phyloP scores from a whole-genome alignment of 2,113 vertebrate genomes.

The Sialia sialis region DNA sequence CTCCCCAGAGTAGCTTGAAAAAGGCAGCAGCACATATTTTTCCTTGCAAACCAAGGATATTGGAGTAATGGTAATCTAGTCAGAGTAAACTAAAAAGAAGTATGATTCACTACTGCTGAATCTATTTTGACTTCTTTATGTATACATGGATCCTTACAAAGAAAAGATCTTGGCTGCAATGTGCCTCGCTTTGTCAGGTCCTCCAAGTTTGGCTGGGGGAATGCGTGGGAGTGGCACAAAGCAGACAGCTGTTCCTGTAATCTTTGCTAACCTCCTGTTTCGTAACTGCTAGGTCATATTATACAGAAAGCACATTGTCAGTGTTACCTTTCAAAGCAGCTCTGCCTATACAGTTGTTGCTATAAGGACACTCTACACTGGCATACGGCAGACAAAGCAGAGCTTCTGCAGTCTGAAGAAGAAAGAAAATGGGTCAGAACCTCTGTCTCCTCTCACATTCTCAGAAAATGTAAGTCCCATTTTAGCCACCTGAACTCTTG shows the following conservation, averaged over 20 bases:
- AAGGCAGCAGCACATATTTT: neutral
- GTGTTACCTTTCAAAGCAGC: slow-evolving; percentile 46
- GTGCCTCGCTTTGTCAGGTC: neutral
- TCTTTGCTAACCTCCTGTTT: slow-evolving; percentile 21
- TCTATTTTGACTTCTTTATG: neutral
- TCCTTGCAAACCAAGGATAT: neutral
- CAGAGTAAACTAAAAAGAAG: neutral
- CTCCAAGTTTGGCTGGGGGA: neutral
- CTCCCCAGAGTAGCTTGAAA: neutral
- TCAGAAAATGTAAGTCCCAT: neutral
- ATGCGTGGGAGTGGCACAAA: neutral
- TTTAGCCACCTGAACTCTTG: neutral
- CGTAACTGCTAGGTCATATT: neutral
- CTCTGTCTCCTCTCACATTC: neutral
- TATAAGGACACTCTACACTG: neutral
- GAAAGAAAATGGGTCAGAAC: neutral
- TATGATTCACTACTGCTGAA: neutral
- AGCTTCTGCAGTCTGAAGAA: neutral
- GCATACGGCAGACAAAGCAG: neutral
- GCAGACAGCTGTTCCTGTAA: slow-evolving; percentile 39
- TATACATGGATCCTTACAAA: neutral
- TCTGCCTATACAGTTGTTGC: neutral
- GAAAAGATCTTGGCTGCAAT: neutral
- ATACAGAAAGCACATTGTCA: neutral
- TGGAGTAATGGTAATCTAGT: neutral